Evolutionary conservation across 2,888 invertebrate species (phyloP).

Genomic region (Oligia fasciuncula): DNA sequence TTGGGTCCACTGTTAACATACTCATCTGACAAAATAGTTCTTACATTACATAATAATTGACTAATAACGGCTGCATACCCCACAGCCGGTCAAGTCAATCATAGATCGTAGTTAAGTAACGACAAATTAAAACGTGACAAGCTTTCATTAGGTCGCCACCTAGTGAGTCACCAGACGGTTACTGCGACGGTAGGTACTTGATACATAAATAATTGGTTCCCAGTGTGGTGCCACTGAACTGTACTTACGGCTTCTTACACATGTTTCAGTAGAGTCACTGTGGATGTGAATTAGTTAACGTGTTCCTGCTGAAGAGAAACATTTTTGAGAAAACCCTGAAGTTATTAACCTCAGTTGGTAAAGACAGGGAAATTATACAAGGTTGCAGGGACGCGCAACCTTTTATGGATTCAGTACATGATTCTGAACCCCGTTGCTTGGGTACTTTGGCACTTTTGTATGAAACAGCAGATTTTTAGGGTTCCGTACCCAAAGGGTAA

Average conservation of each 20-base stretch:
- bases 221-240: constrained; percentile 39
- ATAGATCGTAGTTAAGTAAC: constrained; percentile 54
- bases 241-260: constrained; percentile 6
- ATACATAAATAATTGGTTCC: constrained; percentile 52
- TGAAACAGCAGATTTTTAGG: not conserved
- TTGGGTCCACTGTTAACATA: not conserved
- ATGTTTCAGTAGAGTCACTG: not conserved
- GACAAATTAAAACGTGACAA: constrained; percentile 70
- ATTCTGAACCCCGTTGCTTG: not conserved
- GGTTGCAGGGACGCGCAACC: not conserved
- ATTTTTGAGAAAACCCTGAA: not conserved
- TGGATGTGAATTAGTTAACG: not conserved
- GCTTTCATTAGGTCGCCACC: constrained; percentile 63
- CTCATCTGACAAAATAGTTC: not conserved
- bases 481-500: too few relatives aligned
- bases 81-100: constrained; percentile 56
- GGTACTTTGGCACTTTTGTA: not conserved
- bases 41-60: constrained; percentile 13
- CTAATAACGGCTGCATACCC: constrained; percentile 37
- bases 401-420: not conserved
- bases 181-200: constrained; percentile 39
- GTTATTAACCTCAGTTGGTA: not conserved
- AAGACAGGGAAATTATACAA: not conserved
- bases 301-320: not conserved
- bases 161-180: constrained; percentile 63